Base-by-base conservation (phyloP, 2,113 vertebrate species). In the Seriola rivoliana region DNA sequence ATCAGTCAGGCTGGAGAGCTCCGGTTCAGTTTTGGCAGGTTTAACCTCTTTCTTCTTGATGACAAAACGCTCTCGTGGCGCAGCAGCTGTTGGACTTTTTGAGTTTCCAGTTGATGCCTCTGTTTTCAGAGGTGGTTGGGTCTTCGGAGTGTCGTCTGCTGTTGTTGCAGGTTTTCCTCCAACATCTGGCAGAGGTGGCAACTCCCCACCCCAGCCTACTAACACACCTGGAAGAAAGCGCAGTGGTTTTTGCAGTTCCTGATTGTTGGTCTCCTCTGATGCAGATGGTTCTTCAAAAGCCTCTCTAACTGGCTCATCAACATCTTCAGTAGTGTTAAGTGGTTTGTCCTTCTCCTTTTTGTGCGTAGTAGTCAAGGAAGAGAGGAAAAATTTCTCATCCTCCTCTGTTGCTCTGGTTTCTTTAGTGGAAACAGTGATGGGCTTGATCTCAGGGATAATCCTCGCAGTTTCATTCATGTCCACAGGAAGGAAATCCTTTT, bases 211-310 rank as follows among this genome's bases (percentile, higher is more conserved):
- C 96, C 96, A 97, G 42, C 97, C 97, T 70, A 98, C 95, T 57
- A 99, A 91, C 66, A 99, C 98, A 55, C 98, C 98, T 34, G 98
- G 98, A 85, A 99, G 97, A 81, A 99, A 99, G 38, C 98, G 93
- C 84, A 99, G 94, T 10, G 98, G 97, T 86, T 97, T 98, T 0
- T 95, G 91, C 55, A 95, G 78, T 55, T 97, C 97, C 32, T 95
- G 96, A 78, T 92, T 96, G 73, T 84, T 92, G 32, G 88, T 88
- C 85, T 97, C 96, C 55, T 95, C 92, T 70, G 95, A 76, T 0
- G 94, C 83, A 75, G 90, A 85, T n/a, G 93, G 83, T 77, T 94
- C 94, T 86, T 94, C 93, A 67, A 74, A 83, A 8, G 90, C 52
- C 58, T 93, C 93, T 13, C 63, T 44, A 9, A 87, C 67, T 19